Conservation (phyloP, 2,113 vertebrate species). For the Isurus oxyrinchus region DNA sequence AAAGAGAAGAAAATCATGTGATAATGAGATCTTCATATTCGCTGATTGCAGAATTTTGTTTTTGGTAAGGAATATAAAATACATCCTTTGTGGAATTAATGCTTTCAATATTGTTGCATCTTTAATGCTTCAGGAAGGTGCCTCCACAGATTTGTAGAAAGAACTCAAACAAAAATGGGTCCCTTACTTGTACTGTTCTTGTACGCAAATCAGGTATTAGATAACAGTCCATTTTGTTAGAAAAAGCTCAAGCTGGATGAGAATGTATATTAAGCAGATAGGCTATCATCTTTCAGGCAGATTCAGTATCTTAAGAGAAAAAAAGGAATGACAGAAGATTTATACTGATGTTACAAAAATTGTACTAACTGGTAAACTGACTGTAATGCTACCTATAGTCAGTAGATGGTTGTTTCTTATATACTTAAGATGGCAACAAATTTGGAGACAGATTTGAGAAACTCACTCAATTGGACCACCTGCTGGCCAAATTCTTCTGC, state of each 20-base stretch:
- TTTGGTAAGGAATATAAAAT: not conserved
- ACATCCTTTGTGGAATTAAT: not conserved
- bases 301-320: not conserved
- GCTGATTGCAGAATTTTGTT: not conserved
- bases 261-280: not conserved
- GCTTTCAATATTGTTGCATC: not conserved
- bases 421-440: not conserved
- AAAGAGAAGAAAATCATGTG: not conserved
- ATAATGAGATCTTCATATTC: not conserved
- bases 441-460: not conserved
- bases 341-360: not conserved
- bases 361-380: not conserved
- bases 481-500: not conserved
- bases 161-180: not conserved
- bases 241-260: not conserved
- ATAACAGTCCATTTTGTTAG: not conserved
- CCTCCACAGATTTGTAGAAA: not conserved
- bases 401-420: not conserved
- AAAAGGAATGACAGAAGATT: not conserved
- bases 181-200: not conserved
- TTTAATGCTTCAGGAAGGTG: not conserved
- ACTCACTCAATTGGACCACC: not conserved
- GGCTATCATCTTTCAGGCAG: not conserved
- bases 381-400: not conserved
- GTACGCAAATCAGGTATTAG: not conserved